phyloP scores from a whole-genome alignment of 2,113 vertebrate genomes.

The Myanophis thanlyinensis region DNA sequence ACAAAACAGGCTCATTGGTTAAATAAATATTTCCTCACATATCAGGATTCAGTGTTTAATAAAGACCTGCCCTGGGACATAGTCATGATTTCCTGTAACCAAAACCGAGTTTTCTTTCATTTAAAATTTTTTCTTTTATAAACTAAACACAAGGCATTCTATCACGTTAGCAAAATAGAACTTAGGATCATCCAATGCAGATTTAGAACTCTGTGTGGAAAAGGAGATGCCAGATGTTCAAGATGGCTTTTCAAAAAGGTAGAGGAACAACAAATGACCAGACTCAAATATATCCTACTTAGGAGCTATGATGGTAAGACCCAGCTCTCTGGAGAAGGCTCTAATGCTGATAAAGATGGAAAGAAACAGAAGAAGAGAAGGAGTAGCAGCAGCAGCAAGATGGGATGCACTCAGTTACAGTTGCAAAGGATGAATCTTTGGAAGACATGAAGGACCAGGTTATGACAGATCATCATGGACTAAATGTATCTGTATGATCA shows the following conservation, averaged over 20 bases:
- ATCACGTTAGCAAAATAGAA: not conserved
- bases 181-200: not conserved
- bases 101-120: not conserved
- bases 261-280: not conserved
- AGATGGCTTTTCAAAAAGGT: not conserved
- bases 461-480: not conserved
- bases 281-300: not conserved
- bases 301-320: not conserved
- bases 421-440: not conserved
- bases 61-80: not conserved
- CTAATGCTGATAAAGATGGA: not conserved
- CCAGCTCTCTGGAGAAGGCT: not conserved
- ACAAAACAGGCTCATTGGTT: not conserved
- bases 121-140: not conserved
- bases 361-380: not conserved
- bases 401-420: not conserved
- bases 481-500: not conserved
- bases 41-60: not conserved
- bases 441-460: not conserved
- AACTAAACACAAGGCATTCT: not conserved
- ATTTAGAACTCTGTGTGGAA: not conserved
- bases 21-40: not conserved
- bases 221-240: not conserved
- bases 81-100: not conserved
- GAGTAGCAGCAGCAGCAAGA: not conserved